These are phyloP conservation scores for Cryptosula pallasiana DNA, from an alignment of 2,888 invertebrate species.

Conservation along the genomic window DNA sequence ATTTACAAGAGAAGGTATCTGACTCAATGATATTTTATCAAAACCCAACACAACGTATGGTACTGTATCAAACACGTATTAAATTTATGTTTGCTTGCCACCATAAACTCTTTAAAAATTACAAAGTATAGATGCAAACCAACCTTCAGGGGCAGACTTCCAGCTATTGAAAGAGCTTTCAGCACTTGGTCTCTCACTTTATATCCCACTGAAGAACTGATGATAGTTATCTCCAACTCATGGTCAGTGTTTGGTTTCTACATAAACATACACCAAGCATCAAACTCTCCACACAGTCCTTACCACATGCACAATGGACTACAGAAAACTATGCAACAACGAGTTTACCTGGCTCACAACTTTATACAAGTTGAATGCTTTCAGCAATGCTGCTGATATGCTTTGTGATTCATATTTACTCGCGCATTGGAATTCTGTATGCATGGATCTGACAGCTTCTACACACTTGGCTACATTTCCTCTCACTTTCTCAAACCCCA, in stretches of 20 bases:
- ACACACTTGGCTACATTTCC: neutral
- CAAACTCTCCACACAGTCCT: too few species aligned
- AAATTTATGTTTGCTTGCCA: too few species aligned
- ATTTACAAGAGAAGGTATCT: too few species aligned
- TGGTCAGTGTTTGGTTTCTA: neutral
- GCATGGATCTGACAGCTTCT: slow-evolving; percentile 12
- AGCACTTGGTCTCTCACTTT: slow-evolving; percentile 7
- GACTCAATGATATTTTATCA: too few species aligned
- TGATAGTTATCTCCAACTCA: slow-evolving; percentile 1
- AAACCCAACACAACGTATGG: too few species aligned
- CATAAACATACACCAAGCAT: too few species aligned
- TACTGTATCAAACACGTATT: too few species aligned
- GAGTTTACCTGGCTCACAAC: slow-evolving; percentile 2
- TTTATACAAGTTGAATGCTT: slow-evolving; percentile 5
- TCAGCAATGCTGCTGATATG: neutral
- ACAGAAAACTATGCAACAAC: too few species aligned
- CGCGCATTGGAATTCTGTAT: neutral
- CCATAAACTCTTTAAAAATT: too few species aligned
- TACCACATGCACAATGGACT: too few species aligned
- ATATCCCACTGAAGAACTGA: neutral
- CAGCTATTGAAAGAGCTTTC: neutral
- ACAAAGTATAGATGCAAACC: too few species aligned
- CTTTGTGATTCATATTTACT: neutral
- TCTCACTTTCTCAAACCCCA: slow-evolving; percentile 18
- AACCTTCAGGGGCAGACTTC: neutral